Percentiles rank a stretch among this genome's conserved stretches.
These are phyloP conservation scores for Meandrusa payeni DNA, from an alignment of 2,888 invertebrate genomes.

Conservation along the genomic window DNA sequence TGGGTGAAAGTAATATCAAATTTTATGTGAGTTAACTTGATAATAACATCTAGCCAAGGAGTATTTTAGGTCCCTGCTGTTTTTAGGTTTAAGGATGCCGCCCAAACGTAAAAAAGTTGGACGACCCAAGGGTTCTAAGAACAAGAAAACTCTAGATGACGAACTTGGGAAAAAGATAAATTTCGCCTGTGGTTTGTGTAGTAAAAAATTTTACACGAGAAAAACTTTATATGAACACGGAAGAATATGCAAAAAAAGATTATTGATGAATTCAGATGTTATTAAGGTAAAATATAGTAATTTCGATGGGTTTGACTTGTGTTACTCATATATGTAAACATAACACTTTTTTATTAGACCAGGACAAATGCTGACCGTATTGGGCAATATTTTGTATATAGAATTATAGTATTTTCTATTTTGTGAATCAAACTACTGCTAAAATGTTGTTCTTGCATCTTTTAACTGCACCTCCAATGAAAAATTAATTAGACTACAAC, in stretches of 20 bases:
- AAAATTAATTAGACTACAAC: too few relatives aligned
- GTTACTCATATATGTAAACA: too few relatives aligned
- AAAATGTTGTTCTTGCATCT: too few relatives aligned
- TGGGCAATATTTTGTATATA: too few relatives aligned
- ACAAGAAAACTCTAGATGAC: constrained; percentile 33
- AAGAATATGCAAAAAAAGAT: constrained; percentile 15
- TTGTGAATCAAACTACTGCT: too few relatives aligned
- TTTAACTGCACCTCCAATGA: too few relatives aligned
- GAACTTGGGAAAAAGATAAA: constrained; percentile 27
- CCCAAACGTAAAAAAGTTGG: constrained; percentile 53
- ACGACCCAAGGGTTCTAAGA: constrained; percentile 45
- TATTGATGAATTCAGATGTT: constrained; percentile 8
- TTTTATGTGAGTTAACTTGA: constrained; percentile 44
- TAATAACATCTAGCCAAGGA: constrained; percentile 37
- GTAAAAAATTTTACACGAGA: constrained; percentile 15
- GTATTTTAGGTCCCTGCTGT: constrained; percentile 34
- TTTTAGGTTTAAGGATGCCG: constrained; percentile 44
- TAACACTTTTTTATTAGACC: too few relatives aligned
- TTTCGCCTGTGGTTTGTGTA: constrained; percentile 22
- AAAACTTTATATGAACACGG: constrained; percentile 27
- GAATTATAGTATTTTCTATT: too few relatives aligned
- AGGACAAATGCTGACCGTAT: too few relatives aligned
- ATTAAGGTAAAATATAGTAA: constrained; percentile 23
- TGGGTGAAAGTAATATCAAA: constrained; percentile 76
- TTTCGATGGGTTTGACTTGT: too few relatives aligned